Evolutionary conservation across 2,113 vertebrate genomes (phyloP), one percentile per base, ranked within the genome.

Genomic region (Engystomops pustulosus): DNA sequence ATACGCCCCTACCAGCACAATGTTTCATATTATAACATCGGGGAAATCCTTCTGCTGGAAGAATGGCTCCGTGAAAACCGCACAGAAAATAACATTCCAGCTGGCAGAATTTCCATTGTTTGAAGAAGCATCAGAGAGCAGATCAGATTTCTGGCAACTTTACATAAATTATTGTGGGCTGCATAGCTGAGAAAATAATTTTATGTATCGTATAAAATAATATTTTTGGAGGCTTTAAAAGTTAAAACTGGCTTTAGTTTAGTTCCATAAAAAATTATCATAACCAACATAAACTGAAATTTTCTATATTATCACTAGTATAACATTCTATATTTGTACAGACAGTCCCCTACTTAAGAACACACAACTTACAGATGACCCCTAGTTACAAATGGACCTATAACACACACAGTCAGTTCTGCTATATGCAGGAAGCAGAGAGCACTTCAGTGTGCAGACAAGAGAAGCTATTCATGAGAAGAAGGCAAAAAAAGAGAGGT

Each of bases 51-150:
- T 72, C 23, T 72, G 36, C 69, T 72, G 69, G 69, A 72, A 72
- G 69, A 41, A n/a, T 45, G 41, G 3, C 15, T 41, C 4, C 9
- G 10, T 45, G 11, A 23, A 72, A 45, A 70, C 41, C n/a, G 36
- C 17, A 38, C 17, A 38, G 36, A 70, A 41, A 44, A 25, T 71
- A 41, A 10, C n/a, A 11, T n/a, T 70, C 34, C 34, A 70, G 10
- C 68, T 70, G 68, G 8, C 68, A 41, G 68, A 23, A 70, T 70
- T 41, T 41, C 68, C 36, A 38, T 38, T n/a, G 34, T 70, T 70
- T 41, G 38, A 10, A 38, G 34, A 38, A 68, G 30, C 17, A 8
- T 68, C n/a, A n/a, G 34, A 38, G 67, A 69, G 20, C 38, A 70
- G 34, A 70, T 23, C 68, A 41, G 8, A 36, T n/a, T 8, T n/a